Conservation (phyloP, 92 coral and sea anemone genomes). For the Paragorgia papillata region DNA sequence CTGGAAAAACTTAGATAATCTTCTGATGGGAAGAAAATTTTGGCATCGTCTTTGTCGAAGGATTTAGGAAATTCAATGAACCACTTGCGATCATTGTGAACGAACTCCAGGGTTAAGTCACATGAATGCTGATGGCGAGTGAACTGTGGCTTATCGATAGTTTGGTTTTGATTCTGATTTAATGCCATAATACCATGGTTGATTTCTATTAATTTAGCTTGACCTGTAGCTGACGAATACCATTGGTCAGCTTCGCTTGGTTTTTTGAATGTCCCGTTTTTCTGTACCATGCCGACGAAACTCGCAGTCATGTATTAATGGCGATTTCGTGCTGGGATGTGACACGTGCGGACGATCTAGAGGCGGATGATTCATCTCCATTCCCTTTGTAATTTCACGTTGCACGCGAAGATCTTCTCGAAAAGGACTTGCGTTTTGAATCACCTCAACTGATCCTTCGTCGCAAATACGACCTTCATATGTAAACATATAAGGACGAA, state of each 20-base stretch:
- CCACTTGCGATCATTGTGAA: constrained; percentile 17
- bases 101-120: constrained; percentile 25
- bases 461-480: constrained; percentile 4
- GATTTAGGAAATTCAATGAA: constrained; percentile 15
- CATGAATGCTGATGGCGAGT: background rate
- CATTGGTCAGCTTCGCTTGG: background rate
- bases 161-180: background rate
- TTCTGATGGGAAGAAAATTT: background rate
- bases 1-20: background rate
- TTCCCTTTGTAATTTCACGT: background rate
- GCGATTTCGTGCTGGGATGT: background rate
- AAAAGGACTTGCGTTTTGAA: constrained; percentile 18
- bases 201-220: background rate
- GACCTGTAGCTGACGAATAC: background rate
- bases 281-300: too few relatives aligned
- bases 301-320: too few relatives aligned
- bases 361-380: background rate
- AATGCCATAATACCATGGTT: background rate
- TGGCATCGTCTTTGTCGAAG: background rate
- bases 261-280: background rate
- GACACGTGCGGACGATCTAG: background rate
- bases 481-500: constrained; percentile 39
- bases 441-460: background rate
- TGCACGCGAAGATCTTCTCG: background rate
- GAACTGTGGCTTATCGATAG: background rate